phyloP scores from a whole-genome alignment of 2,797 vertebrate genomes.

The Ptychadena robeensis region DNA sequence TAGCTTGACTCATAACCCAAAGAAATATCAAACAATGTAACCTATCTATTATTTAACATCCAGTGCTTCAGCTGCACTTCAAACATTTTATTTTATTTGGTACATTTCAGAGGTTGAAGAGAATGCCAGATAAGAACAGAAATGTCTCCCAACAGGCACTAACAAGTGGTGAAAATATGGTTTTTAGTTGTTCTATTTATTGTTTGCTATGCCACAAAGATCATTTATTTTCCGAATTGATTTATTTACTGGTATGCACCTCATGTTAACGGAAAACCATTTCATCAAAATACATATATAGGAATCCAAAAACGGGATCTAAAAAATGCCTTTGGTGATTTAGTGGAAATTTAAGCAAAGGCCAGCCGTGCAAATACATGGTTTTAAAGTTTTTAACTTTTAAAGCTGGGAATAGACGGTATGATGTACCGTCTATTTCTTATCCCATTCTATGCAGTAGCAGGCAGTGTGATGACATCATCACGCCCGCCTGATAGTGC shows the following conservation, averaged over 20 bases:
- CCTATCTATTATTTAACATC: constrained; percentile 53
- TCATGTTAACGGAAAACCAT: too few relatives aligned
- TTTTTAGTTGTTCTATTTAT: neutral
- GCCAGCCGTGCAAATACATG: too few relatives aligned
- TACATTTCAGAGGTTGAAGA: constrained; percentile 36
- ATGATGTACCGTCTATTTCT: too few relatives aligned
- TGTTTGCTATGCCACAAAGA: neutral
- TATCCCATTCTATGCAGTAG: too few relatives aligned
- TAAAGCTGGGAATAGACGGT: too few relatives aligned
- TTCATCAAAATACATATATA: too few relatives aligned
- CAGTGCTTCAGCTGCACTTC: constrained; percentile 50
- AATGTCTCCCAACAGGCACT: constrained; percentile 13
- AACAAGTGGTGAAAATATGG: neutral
- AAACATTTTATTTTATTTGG: constrained; percentile 55
- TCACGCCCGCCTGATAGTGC: too few relatives aligned
- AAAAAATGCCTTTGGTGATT: too few relatives aligned
- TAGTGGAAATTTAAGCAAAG: too few relatives aligned
- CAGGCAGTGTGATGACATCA: too few relatives aligned
- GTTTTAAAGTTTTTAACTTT: too few relatives aligned
- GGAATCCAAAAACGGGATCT: too few relatives aligned
- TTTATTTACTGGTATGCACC: neutral
- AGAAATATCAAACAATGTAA: constrained; percentile 60
- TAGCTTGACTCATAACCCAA: constrained; percentile 48
- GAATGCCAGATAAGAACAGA: constrained; percentile 20
- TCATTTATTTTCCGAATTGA: neutral